These are phyloP conservation scores for Drosophila fungiperda DNA, from an alignment of 2,888 invertebrate species.

Conservation along the genomic window DNA sequence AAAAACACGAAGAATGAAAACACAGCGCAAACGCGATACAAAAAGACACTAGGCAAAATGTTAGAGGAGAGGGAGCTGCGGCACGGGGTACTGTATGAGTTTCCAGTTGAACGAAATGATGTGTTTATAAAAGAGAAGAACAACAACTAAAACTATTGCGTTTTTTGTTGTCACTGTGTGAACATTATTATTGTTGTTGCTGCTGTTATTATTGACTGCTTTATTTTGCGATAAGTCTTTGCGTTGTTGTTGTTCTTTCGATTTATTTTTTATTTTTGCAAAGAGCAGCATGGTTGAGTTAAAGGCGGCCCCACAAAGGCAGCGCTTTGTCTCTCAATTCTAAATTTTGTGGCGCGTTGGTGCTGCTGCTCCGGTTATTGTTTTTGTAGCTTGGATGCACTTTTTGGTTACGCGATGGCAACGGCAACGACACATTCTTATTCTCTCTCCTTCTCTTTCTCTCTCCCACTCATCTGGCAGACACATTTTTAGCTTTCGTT, in stretches of 20 bases:
- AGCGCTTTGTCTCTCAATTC: conserved; percentile 41
- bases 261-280: conserved; percentile 1
- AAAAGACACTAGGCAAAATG: conserved; percentile 54
- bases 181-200: conserved; percentile 13
- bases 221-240: conserved; percentile 50
- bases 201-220: conserved; percentile 30
- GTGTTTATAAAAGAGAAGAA: conserved; percentile 44
- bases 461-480: conserved; percentile 56
- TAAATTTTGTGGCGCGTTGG: conserved; percentile 30
- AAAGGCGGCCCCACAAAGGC: conserved; percentile 39
- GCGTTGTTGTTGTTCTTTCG: conserved; percentile 27
- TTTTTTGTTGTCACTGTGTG: conserved; percentile 32
- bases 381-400: conserved; percentile 36
- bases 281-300: conserved; percentile 19
- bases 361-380: background rate
- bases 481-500: conserved; percentile 65
- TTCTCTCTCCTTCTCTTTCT: conserved; percentile 19
- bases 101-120: conserved; percentile 64
- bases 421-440: conserved; percentile 22
- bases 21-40: conserved; percentile 78
- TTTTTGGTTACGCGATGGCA: conserved; percentile 46
- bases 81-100: conserved; percentile 22
- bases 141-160: conserved; percentile 26
- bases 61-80: conserved; percentile 11
- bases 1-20: conserved; percentile 64